Evolutionary conservation across 1,140 invertebrate species (phyloP).

Genomic region (Drosophila parabipectinata): DNA sequence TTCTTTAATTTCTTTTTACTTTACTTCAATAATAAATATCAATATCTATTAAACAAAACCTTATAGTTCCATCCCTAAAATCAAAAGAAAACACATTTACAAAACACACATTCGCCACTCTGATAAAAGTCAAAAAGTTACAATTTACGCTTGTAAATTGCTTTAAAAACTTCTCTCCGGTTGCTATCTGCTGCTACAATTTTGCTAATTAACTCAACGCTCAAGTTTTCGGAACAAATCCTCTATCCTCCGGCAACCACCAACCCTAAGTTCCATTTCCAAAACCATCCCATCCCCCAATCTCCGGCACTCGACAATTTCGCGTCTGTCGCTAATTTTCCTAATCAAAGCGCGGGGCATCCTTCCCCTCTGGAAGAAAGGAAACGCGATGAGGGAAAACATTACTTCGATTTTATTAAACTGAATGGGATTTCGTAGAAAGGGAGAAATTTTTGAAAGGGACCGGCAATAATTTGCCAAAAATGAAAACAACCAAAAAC

Average conservation of each 20-base stretch:
- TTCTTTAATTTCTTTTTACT: not conserved
- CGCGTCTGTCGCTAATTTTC: constrained; percentile 72
- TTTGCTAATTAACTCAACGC: constrained; percentile 79
- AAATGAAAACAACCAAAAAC: constrained; percentile 65
- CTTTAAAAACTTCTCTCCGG: constrained; percentile 73
- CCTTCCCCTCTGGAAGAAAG: not conserved
- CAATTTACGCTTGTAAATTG: constrained; percentile 81
- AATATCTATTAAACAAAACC: too few species aligned
- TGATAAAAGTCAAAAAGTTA: constrained; percentile 73
- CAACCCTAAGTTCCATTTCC: constrained; percentile 13
- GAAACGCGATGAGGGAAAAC: constrained; percentile 37
- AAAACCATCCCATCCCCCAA: not conserved
- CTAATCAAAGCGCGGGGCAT: constrained; percentile 67
- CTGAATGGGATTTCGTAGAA: constrained; percentile 29
- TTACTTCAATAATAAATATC: not conserved
- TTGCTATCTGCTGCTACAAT: constrained; percentile 74
- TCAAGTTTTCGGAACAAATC: constrained; percentile 48
- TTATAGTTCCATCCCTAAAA: not conserved
- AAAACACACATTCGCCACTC: constrained; percentile 6
- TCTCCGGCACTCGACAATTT: constrained; percentile 10
- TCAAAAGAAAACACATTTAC: constrained; percentile 3
- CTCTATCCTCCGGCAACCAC: constrained; percentile 7
- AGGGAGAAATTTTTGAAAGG: constrained; percentile 53
- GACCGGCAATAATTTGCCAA: constrained; percentile 68
- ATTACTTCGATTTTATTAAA: constrained; percentile 77